Conservation (phyloP, 2,797 vertebrate genomes). For the Lagorchestes hirsutus region DNA sequence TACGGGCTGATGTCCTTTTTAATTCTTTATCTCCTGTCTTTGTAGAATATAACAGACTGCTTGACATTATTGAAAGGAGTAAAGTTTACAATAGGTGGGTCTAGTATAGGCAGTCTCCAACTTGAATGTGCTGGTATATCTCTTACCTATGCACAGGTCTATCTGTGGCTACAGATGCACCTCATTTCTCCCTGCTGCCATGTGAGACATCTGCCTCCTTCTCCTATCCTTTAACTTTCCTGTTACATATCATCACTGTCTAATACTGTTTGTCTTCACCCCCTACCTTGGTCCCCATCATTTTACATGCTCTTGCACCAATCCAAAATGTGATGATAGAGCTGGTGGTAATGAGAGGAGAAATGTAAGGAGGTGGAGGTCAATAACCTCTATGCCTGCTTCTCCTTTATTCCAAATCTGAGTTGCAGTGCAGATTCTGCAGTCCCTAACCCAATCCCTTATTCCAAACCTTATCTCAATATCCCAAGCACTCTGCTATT, state of each 20-base stretch:
- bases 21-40: background rate
- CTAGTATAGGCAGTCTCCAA: background rate
- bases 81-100: background rate
- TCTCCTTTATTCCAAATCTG: background rate
- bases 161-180: background rate
- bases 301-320: background rate
- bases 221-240: background rate
- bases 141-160: background rate
- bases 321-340: background rate
- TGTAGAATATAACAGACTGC: background rate
- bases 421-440: background rate
- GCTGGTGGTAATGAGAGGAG: background rate
- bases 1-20: background rate
- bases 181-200: background rate
- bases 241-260: background rate
- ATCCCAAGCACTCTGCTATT: background rate
- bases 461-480: background rate
- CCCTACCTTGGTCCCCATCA: background rate
- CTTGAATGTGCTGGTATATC: background rate
- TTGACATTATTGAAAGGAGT: background rate
- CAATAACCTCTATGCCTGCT: background rate
- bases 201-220: background rate
- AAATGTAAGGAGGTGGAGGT: background rate
- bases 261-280: background rate
- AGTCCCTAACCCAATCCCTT: background rate